Percentiles rank a stretch among this genome's conserved stretches.
Evolutionary conservation across 1,140 invertebrate genomes (phyloP).

Genomic region (Temnothorax longispinosus): DNA sequence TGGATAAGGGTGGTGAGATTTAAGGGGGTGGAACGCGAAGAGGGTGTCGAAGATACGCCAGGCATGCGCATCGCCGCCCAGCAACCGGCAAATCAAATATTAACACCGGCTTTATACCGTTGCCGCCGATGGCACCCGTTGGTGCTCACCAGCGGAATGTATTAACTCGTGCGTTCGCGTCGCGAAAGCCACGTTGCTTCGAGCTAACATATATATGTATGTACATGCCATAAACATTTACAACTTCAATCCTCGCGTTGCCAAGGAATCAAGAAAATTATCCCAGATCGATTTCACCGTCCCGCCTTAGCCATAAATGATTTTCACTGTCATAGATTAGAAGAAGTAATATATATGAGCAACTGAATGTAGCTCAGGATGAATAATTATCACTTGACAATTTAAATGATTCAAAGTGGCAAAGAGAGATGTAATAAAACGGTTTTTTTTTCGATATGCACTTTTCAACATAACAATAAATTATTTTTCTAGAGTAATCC

Average conservation of each 20-base stretch:
- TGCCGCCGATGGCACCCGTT: slow-evolving; percentile 31
- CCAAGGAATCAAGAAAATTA: not conserved
- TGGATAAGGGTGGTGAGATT: slow-evolving; percentile 27
- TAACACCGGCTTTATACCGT: slow-evolving; percentile 70
- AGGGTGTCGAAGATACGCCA: slow-evolving; percentile 47
- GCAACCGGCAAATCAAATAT: slow-evolving; percentile 76
- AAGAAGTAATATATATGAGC: not conserved
- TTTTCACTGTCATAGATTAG: not conserved
- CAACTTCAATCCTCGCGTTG: not conserved
- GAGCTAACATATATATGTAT: not conserved
- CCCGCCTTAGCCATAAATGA: not conserved
- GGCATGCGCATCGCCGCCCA: slow-evolving; percentile 67
- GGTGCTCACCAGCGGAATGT: slow-evolving; percentile 7
- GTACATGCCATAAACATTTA: not conserved
- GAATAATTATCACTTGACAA: not conserved
- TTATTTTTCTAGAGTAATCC: not conserved
- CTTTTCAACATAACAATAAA: not conserved
- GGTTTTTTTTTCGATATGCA: not conserved
- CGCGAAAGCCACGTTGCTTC: not conserved
- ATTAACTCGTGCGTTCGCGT: slow-evolving; percentile 12
- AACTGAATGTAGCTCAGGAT: not conserved
- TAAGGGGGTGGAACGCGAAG: slow-evolving; percentile 50
- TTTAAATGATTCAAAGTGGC: not conserved
- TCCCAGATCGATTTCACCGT: not conserved
- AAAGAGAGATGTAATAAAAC: not conserved